phyloP scores from a whole-genome alignment of 1,140 invertebrate genomes.

The Ceratosolen fusciceps region DNA sequence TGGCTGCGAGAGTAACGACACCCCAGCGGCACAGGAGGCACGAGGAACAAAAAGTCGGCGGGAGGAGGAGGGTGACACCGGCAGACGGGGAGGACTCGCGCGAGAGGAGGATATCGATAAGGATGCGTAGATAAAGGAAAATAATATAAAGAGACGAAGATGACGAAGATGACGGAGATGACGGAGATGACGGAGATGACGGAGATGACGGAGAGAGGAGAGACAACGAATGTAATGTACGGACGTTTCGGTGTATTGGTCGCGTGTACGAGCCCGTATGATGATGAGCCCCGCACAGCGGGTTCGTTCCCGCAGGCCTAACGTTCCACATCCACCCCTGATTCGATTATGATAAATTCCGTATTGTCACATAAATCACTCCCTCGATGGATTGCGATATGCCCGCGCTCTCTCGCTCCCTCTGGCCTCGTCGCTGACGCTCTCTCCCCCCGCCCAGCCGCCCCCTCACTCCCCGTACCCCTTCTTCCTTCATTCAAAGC shows the following conservation, averaged over 20 bases:
- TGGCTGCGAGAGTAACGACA: constrained; percentile 45
- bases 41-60: not conserved
- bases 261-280: constrained; percentile 18
- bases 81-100: not conserved
- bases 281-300: constrained; percentile 14
- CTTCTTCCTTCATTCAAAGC: not conserved
- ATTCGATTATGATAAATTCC: constrained; percentile 53
- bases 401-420: constrained; percentile 12
- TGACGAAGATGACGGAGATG: constrained; percentile 4
- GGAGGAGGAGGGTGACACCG: not conserved
- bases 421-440: not conserved
- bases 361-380: constrained; percentile 52
- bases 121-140: constrained; percentile 26
- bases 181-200: constrained; percentile 15
- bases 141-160: constrained; percentile 13
- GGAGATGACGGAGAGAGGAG: constrained; percentile 15
- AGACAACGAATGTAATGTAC: too few relatives aligned
- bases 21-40: constrained; percentile 7
- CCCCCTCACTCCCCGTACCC: not conserved
- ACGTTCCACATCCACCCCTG: constrained; percentile 46
- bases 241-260: constrained; percentile 22
- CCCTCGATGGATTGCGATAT: constrained; percentile 41
- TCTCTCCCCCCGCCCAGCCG: constrained; percentile 3
- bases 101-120: not conserved
- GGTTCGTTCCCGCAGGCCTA: constrained; percentile 46